Base-by-base conservation (phyloP, 2,113 vertebrate genomes). In the Chlorocebus sabaeus region DNA sequence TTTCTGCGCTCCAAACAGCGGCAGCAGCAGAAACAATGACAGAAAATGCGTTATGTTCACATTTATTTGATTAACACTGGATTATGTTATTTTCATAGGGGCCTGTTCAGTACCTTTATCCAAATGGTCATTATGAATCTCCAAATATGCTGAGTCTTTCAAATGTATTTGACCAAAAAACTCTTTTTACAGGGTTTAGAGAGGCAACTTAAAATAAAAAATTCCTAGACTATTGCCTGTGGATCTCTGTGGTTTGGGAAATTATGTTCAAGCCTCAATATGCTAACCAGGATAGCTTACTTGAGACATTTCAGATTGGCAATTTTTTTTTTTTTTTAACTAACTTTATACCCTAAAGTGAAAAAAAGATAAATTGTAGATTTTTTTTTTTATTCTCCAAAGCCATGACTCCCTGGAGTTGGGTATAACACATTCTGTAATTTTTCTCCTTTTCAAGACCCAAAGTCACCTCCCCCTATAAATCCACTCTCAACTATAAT, bases 311-410 rank as follows among this genome's bases (percentile, higher is more conserved):
- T 84, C 7, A 55, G 23, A 59, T 78, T 73, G 85, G 45, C 64
- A 50, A 45, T 7, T 55, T 6, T 52, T 2, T 52, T 55, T 35
- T 59, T 75, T 68, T 25, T 67, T 57, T 89, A 55, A 38, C 59
- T 59, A 84, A 90, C 25, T 75, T 48, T 38, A 12, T 64, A 70
- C 20, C 27, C n/a, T 95, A 76, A 59, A 89, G 35, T 95, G 25
- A 91, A 91, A 55, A 94, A 55, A 91, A 96, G 86, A 75, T 38
- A 95, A 86, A 91, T 83, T 85, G 48, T 61, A 68, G 40, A 30
- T 89, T 57, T 76, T 6, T 80, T 50, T 45, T 25, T 64, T 96
- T 95, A 86, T 89, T 83, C 55, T 73, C 17, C 23, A 40, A 89
- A 95, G 55, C 20, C 82, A 76, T 87, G 64, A 95, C 73, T 85